Base-by-base conservation (phyloP, 2,888 invertebrate species). In the Erebia epiphron region DNA sequence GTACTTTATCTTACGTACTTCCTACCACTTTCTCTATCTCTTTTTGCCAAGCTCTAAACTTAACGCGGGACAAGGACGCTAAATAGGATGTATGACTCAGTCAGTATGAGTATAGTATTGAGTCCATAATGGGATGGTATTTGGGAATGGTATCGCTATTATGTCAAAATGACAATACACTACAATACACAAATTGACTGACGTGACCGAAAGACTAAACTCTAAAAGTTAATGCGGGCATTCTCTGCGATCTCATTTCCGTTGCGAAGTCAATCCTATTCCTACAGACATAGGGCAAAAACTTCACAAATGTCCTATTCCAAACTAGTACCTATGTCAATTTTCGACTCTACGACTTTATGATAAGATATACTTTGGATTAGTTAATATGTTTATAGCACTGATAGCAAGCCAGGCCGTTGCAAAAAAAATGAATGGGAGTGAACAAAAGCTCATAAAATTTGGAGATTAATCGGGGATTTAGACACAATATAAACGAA, bases 151-250 rank as follows among this genome's bases (percentile, higher is more conserved):
- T 84, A 88, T 82, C 78, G 84, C 92, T 92, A 92, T 92, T 92
- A 92, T 93, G 90, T 91, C 90, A 87, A 87, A 89, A 89, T 92
- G 89, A 93, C 91, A 92, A 93, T 92, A 91, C 89, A 91, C 88
- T 89, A 93, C 91, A 92, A 93, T 92, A 91, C 89, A 91, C 88
- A 89, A 91, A 92, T 93, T 92, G 92, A 92, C 91, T 92, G 92
- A 92, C 91, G 88, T 87, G 90, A 87, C 90, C 91, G 88, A 91
- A 87, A 91, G 84, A 85, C 90, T 90, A 90, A 91, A 91, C 90
- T 90, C 82, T 83, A 88, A 79, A 90, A 92, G 91, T 90, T 91
- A 90, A 91, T 88, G 83, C 85, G 78, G 78, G 76, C 74, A 76
- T 77, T 78, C 77, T 75, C 76, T 74, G 68, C 60, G 61, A 58